phyloP scores from a whole-genome alignment of 2,113 vertebrate species.

The Halcyon senegalensis region DNA sequence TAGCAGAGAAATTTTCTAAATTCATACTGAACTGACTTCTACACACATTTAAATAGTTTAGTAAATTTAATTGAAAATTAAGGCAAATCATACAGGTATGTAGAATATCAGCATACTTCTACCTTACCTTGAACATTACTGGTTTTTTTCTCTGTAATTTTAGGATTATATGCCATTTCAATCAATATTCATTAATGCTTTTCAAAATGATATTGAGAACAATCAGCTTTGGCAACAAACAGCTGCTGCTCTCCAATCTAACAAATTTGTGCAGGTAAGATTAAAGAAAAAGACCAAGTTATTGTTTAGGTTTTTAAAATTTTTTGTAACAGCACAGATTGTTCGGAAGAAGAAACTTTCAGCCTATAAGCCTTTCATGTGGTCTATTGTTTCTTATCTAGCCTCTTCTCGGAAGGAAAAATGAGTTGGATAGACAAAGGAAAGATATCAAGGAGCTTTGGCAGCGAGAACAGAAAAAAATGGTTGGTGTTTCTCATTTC shows the following conservation, averaged over 20 bases:
- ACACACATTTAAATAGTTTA: background rate
- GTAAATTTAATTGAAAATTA: background rate
- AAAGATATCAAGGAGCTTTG: slow-evolving; percentile 98
- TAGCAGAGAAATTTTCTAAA: background rate
- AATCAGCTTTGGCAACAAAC: slow-evolving; percentile 90
- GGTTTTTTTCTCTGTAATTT: slow-evolving; percentile 39
- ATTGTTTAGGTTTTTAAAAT: background rate
- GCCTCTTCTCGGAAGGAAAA: slow-evolving; percentile 93
- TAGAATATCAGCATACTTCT: background rate
- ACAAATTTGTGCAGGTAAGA: slow-evolving; percentile 95
- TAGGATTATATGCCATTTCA: slow-evolving; percentile 96
- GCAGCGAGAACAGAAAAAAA: slow-evolving; percentile 96
- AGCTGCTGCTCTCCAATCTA: slow-evolving; percentile 87
- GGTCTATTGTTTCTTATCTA: slow-evolving; percentile 56
- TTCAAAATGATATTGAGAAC: slow-evolving; percentile 90
- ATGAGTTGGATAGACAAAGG: slow-evolving; percentile 93
- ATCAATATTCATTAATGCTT: slow-evolving; percentile 88
- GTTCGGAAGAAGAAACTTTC: background rate
- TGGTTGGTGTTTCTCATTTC: slow-evolving; percentile 79
- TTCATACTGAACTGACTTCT: background rate
- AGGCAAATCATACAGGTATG: background rate
- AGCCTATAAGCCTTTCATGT: background rate
- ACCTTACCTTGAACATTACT: background rate
- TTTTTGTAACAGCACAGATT: background rate
- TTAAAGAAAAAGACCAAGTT: background rate